Evolutionary conservation across 1,140 invertebrate genomes (phyloP), one percentile per base, ranked within the genome.

Genomic region (Dendroctonus ponderosae): DNA sequence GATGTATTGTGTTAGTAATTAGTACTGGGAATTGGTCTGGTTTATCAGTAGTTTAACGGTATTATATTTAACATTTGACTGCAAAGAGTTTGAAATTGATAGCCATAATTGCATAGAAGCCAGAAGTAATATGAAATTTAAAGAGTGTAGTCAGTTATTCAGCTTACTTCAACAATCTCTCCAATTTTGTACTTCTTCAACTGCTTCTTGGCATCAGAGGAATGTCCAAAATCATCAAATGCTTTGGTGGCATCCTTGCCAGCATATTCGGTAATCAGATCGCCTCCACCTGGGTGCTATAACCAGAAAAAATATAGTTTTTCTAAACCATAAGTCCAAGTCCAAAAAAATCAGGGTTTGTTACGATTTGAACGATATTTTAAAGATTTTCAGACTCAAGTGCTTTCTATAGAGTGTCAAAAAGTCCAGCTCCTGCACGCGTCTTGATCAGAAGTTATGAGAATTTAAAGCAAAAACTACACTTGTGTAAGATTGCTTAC

Each of bases 161-260:
- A 39, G 51, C 66, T 66, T 70, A 76, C 85, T 76, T 85, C 81
- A n/a, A 79, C 73, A 3, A 88, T 63, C 76, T 84, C 81, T 12
- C 88, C 88, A n/a, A 90, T 85, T 76, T 86, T 87, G 61, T 79
- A 85, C 39, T 81, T 77, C 67, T 84, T 83, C 42, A 90, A 68
- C 7, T 83, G 78, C 38, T 77, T 80, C 43, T 75, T 80, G 0
- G 89, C 87, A 73, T 88, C 86, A 0, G 77, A 74, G 0, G 86
- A 86, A 77, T 90, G 89, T 6, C 86, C 87, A 1, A 80, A 82
- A 12, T 87, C 82, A 48, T 87, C 81, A 74, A 89, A 89, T 5
- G 78, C 85, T 65, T 78, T 80, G 0, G 85, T 88, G 2, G 80
- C 83, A 75, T 90, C 87, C 69, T 79, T 84, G 46, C 89, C 89